These are phyloP conservation scores for Syngnathus acus DNA, from an alignment of 2,797 vertebrate genomes.

Conservation along the genomic window DNA sequence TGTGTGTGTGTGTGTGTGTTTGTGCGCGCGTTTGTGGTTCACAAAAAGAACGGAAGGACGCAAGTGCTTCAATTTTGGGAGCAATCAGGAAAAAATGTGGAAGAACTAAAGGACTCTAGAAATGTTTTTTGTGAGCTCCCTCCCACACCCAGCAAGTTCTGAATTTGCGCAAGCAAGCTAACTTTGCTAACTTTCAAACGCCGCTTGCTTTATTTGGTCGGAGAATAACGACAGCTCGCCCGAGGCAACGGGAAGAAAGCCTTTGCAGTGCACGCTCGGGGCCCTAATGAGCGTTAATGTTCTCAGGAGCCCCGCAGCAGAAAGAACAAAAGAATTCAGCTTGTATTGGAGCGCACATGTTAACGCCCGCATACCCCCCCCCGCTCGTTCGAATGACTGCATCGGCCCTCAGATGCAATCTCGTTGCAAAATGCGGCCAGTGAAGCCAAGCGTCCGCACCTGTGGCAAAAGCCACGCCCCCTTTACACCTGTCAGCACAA, in stretches of 20 bases:
- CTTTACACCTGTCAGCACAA: slow-evolving; percentile 52
- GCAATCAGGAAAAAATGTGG: neutral
- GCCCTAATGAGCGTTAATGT: slow-evolving; percentile 41
- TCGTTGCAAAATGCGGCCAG: slow-evolving; percentile 14
- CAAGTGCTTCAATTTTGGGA: neutral
- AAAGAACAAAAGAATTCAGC: slow-evolving; percentile 21
- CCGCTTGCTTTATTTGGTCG: neutral
- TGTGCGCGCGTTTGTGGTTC: neutral
- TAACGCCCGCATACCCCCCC: slow-evolving; percentile 8
- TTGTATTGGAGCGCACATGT: slow-evolving; percentile 10
- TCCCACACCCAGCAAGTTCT: neutral
- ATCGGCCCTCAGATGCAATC: slow-evolving; percentile 35
- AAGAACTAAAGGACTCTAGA: neutral
- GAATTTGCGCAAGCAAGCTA: neutral
- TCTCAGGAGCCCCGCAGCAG: slow-evolving; percentile 28
- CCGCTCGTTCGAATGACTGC: slow-evolving; percentile 14
- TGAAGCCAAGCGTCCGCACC: slow-evolving; percentile 29
- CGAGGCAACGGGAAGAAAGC: neutral
- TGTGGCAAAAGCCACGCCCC: slow-evolving; percentile 35
- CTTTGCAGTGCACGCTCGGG: neutral
- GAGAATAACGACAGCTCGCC: neutral
- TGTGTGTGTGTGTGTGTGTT: neutral
- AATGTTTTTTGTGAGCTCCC: no score
- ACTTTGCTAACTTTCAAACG: neutral
- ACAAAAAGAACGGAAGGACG: neutral